phyloP scores from a whole-genome alignment of 2,797 vertebrate genomes.

The Sebastes oblongus region DNA sequence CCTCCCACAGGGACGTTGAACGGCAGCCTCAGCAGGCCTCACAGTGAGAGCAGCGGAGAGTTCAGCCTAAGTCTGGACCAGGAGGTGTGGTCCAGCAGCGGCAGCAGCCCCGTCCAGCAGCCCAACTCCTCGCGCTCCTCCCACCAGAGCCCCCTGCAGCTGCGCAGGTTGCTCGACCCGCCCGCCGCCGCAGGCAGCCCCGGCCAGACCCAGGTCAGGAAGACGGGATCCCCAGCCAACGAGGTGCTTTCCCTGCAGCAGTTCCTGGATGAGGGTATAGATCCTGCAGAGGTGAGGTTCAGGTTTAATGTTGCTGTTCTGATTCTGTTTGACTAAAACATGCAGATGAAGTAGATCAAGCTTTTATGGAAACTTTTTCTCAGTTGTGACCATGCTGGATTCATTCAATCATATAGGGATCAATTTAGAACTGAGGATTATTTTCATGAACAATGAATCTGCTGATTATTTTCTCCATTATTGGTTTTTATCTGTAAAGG shows the following conservation, averaged over 20 bases:
- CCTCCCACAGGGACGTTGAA: constrained; percentile 82
- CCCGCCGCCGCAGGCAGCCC: constrained; percentile 56
- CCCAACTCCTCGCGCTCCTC: constrained; percentile 82
- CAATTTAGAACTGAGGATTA: background rate
- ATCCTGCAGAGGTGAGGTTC: constrained; percentile 78
- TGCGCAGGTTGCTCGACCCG: constrained; percentile 79
- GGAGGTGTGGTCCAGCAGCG: constrained; percentile 93
- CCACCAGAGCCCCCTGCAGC: constrained; percentile 88
- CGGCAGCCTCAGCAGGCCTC: constrained; percentile 88
- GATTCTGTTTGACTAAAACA: background rate
- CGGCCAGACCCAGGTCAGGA: constrained; percentile 65
- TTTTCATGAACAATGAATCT: background rate
- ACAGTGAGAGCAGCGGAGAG: constrained; percentile 97
- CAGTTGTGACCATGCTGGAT: background rate
- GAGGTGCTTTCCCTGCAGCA: constrained; percentile 94
- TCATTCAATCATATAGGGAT: background rate
- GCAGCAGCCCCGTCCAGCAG: constrained; percentile 91
- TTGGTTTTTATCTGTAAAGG: too few relatives aligned
- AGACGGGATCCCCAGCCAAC: constrained; percentile 83
- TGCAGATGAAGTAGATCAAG: background rate
- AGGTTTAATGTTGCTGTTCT: background rate
- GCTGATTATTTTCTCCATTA: too few relatives aligned
- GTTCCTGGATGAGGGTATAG: constrained; percentile 93
- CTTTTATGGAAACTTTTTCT: background rate
- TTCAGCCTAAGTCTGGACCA: constrained; percentile 91